Percentiles rank a stretch among this genome's conserved stretches.
Evolutionary conservation across 1,140 invertebrate species (phyloP).

Genomic region (Neodiprion fabricii): DNA sequence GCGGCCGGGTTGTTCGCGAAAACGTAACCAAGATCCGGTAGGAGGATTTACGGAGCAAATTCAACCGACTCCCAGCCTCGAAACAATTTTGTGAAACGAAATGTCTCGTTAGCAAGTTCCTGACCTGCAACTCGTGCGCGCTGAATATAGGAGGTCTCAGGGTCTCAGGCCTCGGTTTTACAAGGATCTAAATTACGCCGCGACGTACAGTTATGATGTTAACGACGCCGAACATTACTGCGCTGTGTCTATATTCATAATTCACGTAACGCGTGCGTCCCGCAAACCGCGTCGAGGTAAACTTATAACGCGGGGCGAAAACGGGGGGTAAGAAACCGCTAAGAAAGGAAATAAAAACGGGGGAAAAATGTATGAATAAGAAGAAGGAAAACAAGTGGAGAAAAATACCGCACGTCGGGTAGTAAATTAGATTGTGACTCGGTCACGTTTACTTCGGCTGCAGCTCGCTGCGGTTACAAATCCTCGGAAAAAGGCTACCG

Average conservation of each 20-base stretch:
- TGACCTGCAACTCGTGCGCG: constrained; percentile 31
- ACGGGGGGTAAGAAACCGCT: not conserved
- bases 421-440: not conserved
- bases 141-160: constrained; percentile 19
- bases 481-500: constrained; percentile 32
- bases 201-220: constrained; percentile 51
- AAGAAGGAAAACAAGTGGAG: not conserved
- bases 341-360: not conserved
- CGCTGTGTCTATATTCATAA: constrained; percentile 20
- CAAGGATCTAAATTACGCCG: constrained; percentile 53
- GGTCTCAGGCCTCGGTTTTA: constrained; percentile 45
- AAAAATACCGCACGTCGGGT: not conserved
- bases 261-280: not conserved
- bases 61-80: constrained; percentile 39
- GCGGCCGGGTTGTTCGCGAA: not conserved
- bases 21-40: constrained; percentile 53
- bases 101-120: constrained; percentile 54
- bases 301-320: not conserved
- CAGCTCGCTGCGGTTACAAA: not conserved
- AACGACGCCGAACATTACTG: constrained; percentile 40
- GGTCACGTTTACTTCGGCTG: constrained; percentile 23
- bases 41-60: constrained; percentile 49
- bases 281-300: not conserved
- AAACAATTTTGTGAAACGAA: constrained; percentile 56
- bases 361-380: not conserved